Percentiles rank a stretch among this genome's conserved stretches.
phyloP scores from a whole-genome alignment of 2,888 invertebrate genomes.

The Homarus gammarus region DNA sequence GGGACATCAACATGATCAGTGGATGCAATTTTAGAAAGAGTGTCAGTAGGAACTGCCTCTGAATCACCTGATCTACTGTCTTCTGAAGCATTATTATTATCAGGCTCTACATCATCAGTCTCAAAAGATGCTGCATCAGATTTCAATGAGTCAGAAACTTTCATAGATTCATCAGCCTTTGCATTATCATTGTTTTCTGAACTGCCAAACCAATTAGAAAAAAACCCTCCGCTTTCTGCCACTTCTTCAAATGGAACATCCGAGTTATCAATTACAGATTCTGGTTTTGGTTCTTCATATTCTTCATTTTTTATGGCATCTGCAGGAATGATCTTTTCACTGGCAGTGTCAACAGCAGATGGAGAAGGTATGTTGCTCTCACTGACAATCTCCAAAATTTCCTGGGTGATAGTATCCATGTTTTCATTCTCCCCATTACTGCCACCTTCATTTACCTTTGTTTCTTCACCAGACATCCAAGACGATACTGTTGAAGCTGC shows the following conservation, averaged over 20 bases:
- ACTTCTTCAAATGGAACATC: constrained; percentile 16
- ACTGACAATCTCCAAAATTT: neutral
- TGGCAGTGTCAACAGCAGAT: neutral
- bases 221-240: constrained; percentile 52
- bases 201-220: constrained; percentile 63
- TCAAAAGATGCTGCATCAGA: constrained; percentile 17
- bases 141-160: constrained; percentile 13
- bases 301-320: constrained; percentile 2
- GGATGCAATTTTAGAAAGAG: neutral
- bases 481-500: constrained; percentile 27
- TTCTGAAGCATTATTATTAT: constrained; percentile 23
- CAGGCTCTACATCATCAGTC: constrained; percentile 19
- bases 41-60: constrained; percentile 25
- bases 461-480: constrained; percentile 10
- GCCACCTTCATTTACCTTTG: neutral
- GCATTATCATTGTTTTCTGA: constrained; percentile 29
- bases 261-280: constrained; percentile 18
- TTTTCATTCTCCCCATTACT: neutral
- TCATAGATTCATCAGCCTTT: constrained; percentile 27
- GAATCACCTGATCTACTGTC: constrained; percentile 14
- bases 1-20: constrained; percentile 32
- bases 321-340: neutral
- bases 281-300: constrained; percentile 39
- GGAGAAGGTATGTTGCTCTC: neutral
- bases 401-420: neutral